phyloP scores from a whole-genome alignment of 1,140 invertebrate species.

The Macrostomum lignano region DNA sequence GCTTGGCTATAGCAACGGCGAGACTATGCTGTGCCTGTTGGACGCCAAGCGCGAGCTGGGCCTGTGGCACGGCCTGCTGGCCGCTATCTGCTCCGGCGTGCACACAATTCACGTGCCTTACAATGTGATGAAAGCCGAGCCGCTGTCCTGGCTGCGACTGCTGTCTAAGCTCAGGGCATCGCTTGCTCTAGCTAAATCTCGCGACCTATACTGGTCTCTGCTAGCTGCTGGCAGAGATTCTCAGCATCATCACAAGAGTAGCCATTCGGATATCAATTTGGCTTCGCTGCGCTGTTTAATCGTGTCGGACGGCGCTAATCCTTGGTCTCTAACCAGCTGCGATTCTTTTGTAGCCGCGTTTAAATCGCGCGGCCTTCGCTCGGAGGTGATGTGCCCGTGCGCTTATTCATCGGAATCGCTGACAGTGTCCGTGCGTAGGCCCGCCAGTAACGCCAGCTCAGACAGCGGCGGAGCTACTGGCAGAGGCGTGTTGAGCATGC shows the following conservation, averaged over 20 bases:
- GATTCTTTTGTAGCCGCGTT: conserved; percentile 93
- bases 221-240: too few relatives aligned
- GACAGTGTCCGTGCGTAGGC: conserved; percentile 42
- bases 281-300: conserved; percentile 59
- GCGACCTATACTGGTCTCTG: conserved; percentile 91
- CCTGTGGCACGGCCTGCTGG: conserved; percentile 77
- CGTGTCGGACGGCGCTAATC: conserved; percentile 88
- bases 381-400: conserved; percentile 87
- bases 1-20: conserved; percentile 71
- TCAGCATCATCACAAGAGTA: too few relatives aligned
- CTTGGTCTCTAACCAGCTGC: conserved; percentile 88
- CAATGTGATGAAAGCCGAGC: conserved; percentile 87
- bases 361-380: conserved; percentile 49
- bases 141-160: conserved; percentile 97
- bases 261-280: conserved; percentile 74
- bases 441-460: too few relatives aligned
- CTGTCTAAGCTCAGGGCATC: conserved; percentile 67
- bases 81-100: conserved; percentile 85
- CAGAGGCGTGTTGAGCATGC: conserved; percentile 89
- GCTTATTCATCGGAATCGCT: conserved; percentile 77
- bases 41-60: conserved; percentile 70
- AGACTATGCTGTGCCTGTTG: conserved; percentile 75
- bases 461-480: conserved; percentile 67
- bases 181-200: conserved; percentile 86
- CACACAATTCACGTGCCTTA: conserved; percentile 97